A percentile compares a stretch with the other conserved stretches of the same genome.
Conservation (phyloP, 2,888 invertebrate species). For the Idaea aversata region DNA sequence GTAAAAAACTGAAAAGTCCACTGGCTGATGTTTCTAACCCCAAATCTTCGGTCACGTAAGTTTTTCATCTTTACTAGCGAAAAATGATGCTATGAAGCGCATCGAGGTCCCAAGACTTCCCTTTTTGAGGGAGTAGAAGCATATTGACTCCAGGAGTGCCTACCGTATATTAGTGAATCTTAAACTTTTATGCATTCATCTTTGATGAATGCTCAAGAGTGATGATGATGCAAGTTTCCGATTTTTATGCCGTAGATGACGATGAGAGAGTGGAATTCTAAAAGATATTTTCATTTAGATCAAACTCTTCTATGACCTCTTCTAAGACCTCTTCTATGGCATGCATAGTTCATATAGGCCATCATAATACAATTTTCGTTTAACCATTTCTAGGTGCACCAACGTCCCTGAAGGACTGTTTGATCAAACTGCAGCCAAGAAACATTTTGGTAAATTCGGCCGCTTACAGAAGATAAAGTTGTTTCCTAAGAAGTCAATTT, state of each 20-base stretch:
- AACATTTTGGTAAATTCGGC: slow-evolving; percentile 87
- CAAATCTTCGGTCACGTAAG: slow-evolving; percentile 70
- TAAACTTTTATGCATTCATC: too few species aligned
- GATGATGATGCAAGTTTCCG: too few species aligned
- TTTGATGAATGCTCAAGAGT: too few species aligned
- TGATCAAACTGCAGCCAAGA: slow-evolving; percentile 80
- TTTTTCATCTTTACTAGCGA: slow-evolving; percentile 15
- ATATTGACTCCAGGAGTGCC: too few species aligned
- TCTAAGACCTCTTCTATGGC: background rate
- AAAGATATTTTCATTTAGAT: background rate
- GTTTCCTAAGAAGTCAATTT: slow-evolving; percentile 82
- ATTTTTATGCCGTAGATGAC: too few species aligned
- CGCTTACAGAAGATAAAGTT: slow-evolving; percentile 83
- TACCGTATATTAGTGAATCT: too few species aligned
- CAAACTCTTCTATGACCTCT: background rate
- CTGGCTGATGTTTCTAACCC: slow-evolving; percentile 48
- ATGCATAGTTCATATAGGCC: background rate
- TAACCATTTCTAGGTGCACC: slow-evolving; percentile 72
- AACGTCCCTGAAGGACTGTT: slow-evolving; percentile 84
- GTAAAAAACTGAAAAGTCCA: slow-evolving; percentile 57
- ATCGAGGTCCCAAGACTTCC: background rate
- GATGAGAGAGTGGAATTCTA: too few species aligned
- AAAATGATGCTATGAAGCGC: background rate
- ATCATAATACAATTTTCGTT: slow-evolving; percentile 1
- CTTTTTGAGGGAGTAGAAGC: too few species aligned